These are phyloP conservation scores for Magallana gigas DNA, from an alignment of 1,140 invertebrate species.

Conservation along the genomic window DNA sequence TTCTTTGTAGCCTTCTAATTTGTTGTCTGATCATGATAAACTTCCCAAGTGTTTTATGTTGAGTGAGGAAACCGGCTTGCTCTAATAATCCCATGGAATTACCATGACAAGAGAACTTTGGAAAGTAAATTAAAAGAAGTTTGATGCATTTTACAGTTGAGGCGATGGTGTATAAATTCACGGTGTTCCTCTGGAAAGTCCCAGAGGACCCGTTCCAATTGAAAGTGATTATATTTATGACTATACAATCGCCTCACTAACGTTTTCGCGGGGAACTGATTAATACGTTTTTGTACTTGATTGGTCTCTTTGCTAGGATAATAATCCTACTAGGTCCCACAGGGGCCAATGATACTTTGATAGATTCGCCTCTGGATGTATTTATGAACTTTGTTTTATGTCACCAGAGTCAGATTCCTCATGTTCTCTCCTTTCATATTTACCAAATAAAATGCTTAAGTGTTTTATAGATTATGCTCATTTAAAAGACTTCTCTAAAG, in stretches of 20 bases:
- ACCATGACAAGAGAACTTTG: conserved; percentile 13
- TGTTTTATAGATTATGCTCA: too few species aligned
- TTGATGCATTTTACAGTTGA: conserved; percentile 27
- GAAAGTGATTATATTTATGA: conserved; percentile 25
- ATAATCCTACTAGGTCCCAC: not conserved
- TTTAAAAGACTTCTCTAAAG: too few species aligned
- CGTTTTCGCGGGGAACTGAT: conserved; percentile 4
- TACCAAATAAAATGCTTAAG: too few species aligned
- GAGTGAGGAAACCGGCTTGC: not conserved
- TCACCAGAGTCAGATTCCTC: too few species aligned
- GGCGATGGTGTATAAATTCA: not conserved
- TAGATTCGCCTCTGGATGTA: too few species aligned
- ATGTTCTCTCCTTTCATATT: too few species aligned
- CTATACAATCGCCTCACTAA: conserved; percentile 1
- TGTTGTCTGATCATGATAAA: not conserved
- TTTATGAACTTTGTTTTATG: too few species aligned
- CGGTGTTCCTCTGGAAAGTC: not conserved
- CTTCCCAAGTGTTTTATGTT: conserved; percentile 22
- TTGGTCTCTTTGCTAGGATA: not conserved
- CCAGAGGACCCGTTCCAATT: not conserved
- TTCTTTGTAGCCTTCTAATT: too few species aligned
- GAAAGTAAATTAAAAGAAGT: conserved; percentile 25
- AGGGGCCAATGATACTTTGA: not conserved
- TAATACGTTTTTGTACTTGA: conserved; percentile 8
- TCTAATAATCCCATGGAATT: conserved; percentile 20